Evolutionary conservation across 2,113 vertebrate genomes (phyloP), one percentile per base, ranked within the genome.

Genomic region (Delphinapterus leucas): DNA sequence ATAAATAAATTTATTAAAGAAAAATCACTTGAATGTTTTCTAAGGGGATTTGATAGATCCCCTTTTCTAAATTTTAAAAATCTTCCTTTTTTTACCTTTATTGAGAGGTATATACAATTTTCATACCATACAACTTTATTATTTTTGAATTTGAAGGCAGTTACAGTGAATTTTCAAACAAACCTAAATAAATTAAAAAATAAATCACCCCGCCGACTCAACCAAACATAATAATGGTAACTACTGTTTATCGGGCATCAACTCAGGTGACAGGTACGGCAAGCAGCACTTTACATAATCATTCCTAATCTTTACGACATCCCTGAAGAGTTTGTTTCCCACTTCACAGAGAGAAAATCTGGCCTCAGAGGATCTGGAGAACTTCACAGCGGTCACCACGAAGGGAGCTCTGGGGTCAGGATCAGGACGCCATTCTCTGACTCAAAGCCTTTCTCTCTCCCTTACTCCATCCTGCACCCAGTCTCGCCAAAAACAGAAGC

Each of bases 1-100:
- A 53, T 53, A 17, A 53, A 53, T 53, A 53, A 53, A 53, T 53
- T 6, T 53, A 53, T 53, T 53, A 17, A 53, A 53, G 53, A 60
- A 91, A 96, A 96, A 88, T 96, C 67, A 88, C 21, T 67, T 94
- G 73, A 55, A 33, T 47, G 8, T 91, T 83, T 86, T 89, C 65
- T 86, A 94, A 63, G 47, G n/a, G 41, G 79, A 95, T 81, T 85
- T 9, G n/a, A 94, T 38, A 82, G 61, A 38, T 73, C 82, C 17
- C 12, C 33, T 63, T 93, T 94, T 82, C 21, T 79, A 67, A 94
- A 14, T 95, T 93, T 49, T 74, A 55, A 61, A 67, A 65, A 44
- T 31, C 23, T 68, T 65, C 21, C 20, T 26, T 71, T 55, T 74
- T 77, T 65, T 8, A 68, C 31, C 2, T 76, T 92, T 93, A 71